Evolutionary conservation across 2,113 vertebrate genomes (phyloP), one percentile per base, ranked within the genome.

Genomic region (Alligator mississippiensis): DNA sequence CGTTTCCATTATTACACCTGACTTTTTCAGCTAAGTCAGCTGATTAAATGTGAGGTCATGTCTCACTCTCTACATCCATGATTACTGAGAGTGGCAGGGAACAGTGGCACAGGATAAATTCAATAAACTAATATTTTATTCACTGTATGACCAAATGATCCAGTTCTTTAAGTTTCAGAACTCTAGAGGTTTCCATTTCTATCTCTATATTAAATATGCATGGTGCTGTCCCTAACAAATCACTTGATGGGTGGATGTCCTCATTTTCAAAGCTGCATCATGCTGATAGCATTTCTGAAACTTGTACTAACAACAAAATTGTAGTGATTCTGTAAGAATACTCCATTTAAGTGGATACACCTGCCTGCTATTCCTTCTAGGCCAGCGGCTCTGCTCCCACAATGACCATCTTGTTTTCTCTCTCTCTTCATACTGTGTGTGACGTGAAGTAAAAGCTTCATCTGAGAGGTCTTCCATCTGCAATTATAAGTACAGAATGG

Each of bases 381-480:
- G 98, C 97, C 98, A 98, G 88, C 91, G 98, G 97, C 97, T 98
- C 91, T 98, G 98, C 64, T 98, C 98, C 98, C 98, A 98, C 25
- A 98, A 94, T 1, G 97, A 98, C 98, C 98, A 98, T 68, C 98
- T 93, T 4, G 97, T 95, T 70, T 97, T 82, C 84, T 98, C 98
- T 87, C 93, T 90, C 22, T 96, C 95, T 89, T 98, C 98, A 2
- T 97, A 98, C 87, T 97, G 98, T 1, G 87, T 88, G n/a, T 98
- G 98, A 30, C 98, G 98, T 76, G 87, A 82, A 80, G 94, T 94
- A 76, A 97, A 98, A 13, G 91, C 94, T 94, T 97, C 97, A 90
- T 98, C 98, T 84, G 98, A 98, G 88, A 98, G 94, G 84, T 98
- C 98, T 96, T 98, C 98, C 38, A 76, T 78, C 98, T 98, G 93